These are phyloP conservation scores for Gila orcuttii DNA, from an alignment of 2,113 vertebrate species.

Conservation along the genomic window DNA sequence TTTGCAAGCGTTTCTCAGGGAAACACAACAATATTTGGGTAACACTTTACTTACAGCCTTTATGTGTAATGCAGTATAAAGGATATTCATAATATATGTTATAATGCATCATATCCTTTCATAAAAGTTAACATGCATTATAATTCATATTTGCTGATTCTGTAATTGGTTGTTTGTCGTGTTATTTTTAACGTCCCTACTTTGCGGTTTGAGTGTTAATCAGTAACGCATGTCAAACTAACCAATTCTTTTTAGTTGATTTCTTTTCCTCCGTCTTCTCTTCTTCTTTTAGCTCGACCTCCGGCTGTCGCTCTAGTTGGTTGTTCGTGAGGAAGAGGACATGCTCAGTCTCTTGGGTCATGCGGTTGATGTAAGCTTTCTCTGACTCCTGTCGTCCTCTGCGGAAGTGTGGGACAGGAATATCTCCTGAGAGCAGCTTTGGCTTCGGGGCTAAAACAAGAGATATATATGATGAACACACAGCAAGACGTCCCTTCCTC, in stretches of 20 bases:
- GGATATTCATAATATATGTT: no score
- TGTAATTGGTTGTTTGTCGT: no score
- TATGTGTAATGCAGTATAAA: no score
- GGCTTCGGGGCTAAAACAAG: slow-evolving; percentile 46
- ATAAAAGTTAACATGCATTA: no score
- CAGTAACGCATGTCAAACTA: slow-evolving; percentile 57
- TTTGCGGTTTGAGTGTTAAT: no score
- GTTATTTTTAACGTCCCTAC: no score
- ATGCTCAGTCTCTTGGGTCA: slow-evolving; percentile 82
- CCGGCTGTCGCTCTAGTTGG: slow-evolving; percentile 81
- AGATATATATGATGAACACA: neutral
- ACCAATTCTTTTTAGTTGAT: slow-evolving; percentile 86
- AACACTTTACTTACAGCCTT: no score
- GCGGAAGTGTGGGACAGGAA: slow-evolving; percentile 81
- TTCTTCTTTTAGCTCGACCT: slow-evolving; percentile 69
- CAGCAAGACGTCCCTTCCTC: neutral
- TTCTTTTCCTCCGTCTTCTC: slow-evolving; percentile 71
- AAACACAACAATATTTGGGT: no score
- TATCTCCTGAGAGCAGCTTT: slow-evolving; percentile 61
- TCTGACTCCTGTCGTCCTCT: slow-evolving; percentile 76
- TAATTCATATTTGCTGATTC: no score
- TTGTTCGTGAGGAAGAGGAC: slow-evolving; percentile 86
- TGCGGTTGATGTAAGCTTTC: slow-evolving; percentile 78
- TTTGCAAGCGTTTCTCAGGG: neutral
- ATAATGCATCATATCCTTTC: no score